phyloP scores from a whole-genome alignment of 2,113 vertebrate genomes.

The Ictalurus punctatus region DNA sequence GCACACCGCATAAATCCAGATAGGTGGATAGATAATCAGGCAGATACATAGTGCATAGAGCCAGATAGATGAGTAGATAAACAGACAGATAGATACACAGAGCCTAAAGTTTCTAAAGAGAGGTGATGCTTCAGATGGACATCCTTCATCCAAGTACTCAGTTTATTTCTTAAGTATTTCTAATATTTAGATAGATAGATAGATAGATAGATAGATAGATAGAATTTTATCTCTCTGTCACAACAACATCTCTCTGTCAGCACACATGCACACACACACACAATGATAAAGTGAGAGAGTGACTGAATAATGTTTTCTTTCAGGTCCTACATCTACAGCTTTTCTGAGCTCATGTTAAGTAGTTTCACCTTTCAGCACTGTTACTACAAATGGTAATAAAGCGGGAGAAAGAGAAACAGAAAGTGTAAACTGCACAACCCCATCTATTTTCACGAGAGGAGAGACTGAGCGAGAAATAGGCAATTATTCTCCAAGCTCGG shows the following conservation, averaged over 20 bases:
- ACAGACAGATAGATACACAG: neutral
- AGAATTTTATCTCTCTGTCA: neutral
- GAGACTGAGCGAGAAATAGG: conserved; percentile 30
- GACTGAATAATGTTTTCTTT: conserved; percentile 22
- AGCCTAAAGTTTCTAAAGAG: too few relatives aligned
- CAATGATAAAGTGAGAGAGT: neutral
- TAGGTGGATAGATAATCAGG: neutral
- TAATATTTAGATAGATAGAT: neutral
- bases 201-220: neutral
- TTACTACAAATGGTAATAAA: conserved; percentile 37
- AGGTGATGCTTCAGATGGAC: neutral
- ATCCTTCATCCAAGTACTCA: too few relatives aligned
- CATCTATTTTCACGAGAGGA: conserved; percentile 49
- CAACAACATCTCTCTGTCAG: too few relatives aligned
- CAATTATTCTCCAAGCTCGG: conserved; percentile 46
- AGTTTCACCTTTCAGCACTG: conserved; percentile 32
- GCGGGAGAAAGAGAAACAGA: neutral
- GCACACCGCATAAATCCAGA: neutral
- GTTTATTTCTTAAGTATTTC: neutral
- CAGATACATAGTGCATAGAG: neutral
- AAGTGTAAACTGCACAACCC: conserved; percentile 48
- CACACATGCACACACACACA: neutral
- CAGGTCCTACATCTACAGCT: neutral
- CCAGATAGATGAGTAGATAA: neutral
- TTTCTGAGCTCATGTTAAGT: conserved; percentile 1